These are phyloP conservation scores for Nebria ingens DNA, from an alignment of 1,140 invertebrate species.

Conservation along the genomic window DNA sequence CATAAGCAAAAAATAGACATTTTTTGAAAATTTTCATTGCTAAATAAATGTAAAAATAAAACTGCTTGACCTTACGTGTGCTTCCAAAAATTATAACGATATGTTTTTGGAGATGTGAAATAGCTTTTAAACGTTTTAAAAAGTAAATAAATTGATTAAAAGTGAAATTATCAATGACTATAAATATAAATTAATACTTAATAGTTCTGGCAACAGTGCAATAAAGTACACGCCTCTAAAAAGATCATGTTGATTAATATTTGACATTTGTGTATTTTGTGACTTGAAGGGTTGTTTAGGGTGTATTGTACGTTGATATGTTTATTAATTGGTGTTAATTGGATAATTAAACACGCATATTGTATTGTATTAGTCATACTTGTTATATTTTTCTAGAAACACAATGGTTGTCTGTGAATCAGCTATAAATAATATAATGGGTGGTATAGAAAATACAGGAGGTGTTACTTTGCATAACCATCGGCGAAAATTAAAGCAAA, in stretches of 20 bases:
- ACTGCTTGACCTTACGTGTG: background rate
- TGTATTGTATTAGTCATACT: no score
- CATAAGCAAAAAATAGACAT: no score
- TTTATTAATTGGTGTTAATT: no score
- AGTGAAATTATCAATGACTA: background rate
- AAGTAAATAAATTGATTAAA: background rate
- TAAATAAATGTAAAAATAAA: background rate
- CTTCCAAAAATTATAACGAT: no score
- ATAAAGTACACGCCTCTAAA: background rate
- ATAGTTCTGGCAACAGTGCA: background rate
- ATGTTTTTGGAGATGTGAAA: no score
- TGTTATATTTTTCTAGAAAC: slow-evolving; percentile 22
- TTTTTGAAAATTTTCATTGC: background rate
- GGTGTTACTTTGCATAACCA: slow-evolving; percentile 72
- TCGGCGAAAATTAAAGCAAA: slow-evolving; percentile 67
- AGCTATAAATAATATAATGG: slow-evolving; percentile 71
- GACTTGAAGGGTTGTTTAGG: no score
- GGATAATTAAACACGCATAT: no score
- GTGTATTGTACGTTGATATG: no score
- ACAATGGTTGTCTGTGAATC: slow-evolving; percentile 67
- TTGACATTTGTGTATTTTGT: background rate
- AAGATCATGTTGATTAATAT: slow-evolving; percentile 9
- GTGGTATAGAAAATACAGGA: slow-evolving; percentile 70
- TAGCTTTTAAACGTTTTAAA: background rate
- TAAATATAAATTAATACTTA: background rate